Percentiles rank a stretch among this genome's conserved stretches.
These are phyloP conservation scores for Micropterix aruncella DNA, from an alignment of 2,888 invertebrate genomes.

Conservation along the genomic window DNA sequence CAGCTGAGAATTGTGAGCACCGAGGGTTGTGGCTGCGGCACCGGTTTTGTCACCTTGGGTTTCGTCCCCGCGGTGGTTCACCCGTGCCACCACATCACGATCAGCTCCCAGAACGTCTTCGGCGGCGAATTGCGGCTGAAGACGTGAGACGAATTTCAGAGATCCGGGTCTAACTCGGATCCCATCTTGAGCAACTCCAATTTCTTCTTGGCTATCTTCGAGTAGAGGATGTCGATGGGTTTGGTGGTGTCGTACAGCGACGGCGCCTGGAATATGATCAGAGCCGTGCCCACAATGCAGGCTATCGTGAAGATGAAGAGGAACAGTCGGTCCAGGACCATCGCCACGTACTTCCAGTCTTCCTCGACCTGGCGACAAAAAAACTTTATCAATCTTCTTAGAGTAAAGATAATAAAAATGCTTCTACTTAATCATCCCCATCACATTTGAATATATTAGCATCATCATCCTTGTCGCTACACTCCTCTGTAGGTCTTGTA, in stretches of 20 bases:
- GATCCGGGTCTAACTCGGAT: slow-evolving; percentile 52
- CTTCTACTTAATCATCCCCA: too few species aligned
- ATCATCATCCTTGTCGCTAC: too few species aligned
- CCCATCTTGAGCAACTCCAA: slow-evolving; percentile 80
- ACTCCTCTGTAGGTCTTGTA: too few species aligned
- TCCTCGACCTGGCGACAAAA: slow-evolving; percentile 88
- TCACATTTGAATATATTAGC: too few species aligned
- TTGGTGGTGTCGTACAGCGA: slow-evolving; percentile 82
- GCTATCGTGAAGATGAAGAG: slow-evolving; percentile 91
- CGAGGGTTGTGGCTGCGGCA: too few species aligned
- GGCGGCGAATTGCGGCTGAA: slow-evolving; percentile 52
- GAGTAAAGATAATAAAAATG: too few species aligned
- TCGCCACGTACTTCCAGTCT: slow-evolving; percentile 96
- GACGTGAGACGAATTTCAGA: slow-evolving; percentile 54
- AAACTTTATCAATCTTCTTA: too few species aligned
- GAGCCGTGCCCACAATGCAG: slow-evolving; percentile 78
- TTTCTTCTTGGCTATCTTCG: slow-evolving; percentile 84
- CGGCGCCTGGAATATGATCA: slow-evolving; percentile 82
- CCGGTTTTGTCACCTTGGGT: not conserved
- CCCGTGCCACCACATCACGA: slow-evolving; percentile 43
- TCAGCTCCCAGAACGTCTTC: slow-evolving; percentile 47
- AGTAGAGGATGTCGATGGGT: slow-evolving; percentile 81
- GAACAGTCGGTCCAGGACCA: slow-evolving; percentile 94
- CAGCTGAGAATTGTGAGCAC: too few species aligned
- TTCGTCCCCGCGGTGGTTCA: slow-evolving; percentile 21